These are phyloP conservation scores for Nomada fabriciana DNA, from an alignment of 2,888 invertebrate genomes.

Conservation along the genomic window DNA sequence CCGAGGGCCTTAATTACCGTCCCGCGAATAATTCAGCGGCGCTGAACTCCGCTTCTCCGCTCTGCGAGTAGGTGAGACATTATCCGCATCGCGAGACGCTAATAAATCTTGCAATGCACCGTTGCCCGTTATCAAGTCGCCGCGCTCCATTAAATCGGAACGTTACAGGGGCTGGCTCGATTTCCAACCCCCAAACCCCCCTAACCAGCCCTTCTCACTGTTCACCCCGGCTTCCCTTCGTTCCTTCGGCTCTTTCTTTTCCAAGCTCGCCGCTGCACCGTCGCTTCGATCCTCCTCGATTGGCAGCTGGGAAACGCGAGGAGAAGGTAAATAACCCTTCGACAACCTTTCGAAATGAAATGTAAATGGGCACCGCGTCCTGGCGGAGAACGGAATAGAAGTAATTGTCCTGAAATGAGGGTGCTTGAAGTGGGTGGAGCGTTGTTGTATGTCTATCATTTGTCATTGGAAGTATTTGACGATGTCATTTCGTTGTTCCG, in stretches of 20 bases:
- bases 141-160: constrained; percentile 78
- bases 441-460: not conserved
- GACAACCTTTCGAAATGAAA: constrained; percentile 17
- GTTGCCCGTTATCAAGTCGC: constrained; percentile 75
- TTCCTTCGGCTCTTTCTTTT: constrained; percentile 8
- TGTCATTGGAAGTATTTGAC: not conserved
- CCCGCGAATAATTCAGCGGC: constrained; percentile 64
- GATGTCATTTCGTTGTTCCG: too few species aligned
- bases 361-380: constrained; percentile 17
- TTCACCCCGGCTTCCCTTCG: constrained; percentile 28
- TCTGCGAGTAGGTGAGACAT: constrained; percentile 40
- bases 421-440: not conserved
- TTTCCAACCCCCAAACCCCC: not conserved
- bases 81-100: constrained; percentile 65
- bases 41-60: constrained; percentile 5
- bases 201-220: not conserved
- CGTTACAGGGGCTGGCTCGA: constrained; percentile 26
- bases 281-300: constrained; percentile 15
- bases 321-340: constrained; percentile 38
- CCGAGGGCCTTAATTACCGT: constrained; percentile 64
- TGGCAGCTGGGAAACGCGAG: constrained; percentile 1
- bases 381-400: not conserved
- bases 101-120: constrained; percentile 75
- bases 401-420: constrained; percentile 19
- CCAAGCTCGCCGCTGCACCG: not conserved